phyloP scores from a whole-genome alignment of 2,888 invertebrate species.

The Aelia acuminata region DNA sequence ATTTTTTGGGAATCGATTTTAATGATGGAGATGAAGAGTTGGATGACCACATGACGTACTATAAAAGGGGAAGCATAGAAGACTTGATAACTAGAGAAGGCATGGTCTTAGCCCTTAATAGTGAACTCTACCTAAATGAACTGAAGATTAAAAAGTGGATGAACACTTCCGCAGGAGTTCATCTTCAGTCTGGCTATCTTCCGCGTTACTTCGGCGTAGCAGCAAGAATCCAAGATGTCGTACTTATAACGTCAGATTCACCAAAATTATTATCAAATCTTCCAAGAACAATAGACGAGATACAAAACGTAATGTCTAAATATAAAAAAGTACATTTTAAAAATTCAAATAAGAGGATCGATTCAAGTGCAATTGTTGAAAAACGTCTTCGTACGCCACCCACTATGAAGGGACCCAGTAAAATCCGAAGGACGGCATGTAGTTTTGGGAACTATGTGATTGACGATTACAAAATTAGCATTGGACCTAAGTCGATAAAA shows the following conservation, averaged over 20 bases:
- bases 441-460: too few species aligned
- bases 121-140: slow-evolving; percentile 6
- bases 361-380: too few species aligned
- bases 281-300: background rate
- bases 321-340: background rate
- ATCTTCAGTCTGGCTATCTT: background rate
- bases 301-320: background rate
- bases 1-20: background rate
- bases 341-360: too few species aligned
- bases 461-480: background rate
- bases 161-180: background rate
- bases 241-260: slow-evolving; percentile 8
- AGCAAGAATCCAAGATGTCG: slow-evolving; percentile 1
- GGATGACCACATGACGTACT: background rate
- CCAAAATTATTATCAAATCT: background rate
- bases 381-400: too few species aligned
- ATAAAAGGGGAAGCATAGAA: background rate
- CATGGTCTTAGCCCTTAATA: background rate
- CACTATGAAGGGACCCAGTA: too few species aligned
- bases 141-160: background rate
- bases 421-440: too few species aligned
- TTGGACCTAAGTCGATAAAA: background rate
- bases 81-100: background rate
- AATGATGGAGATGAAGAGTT: background rate
- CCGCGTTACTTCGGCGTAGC: background rate